Percentiles rank a stretch among this genome's conserved stretches.
Evolutionary conservation across 2,113 vertebrate species (phyloP).

Genomic region (Platysteira castanea): DNA sequence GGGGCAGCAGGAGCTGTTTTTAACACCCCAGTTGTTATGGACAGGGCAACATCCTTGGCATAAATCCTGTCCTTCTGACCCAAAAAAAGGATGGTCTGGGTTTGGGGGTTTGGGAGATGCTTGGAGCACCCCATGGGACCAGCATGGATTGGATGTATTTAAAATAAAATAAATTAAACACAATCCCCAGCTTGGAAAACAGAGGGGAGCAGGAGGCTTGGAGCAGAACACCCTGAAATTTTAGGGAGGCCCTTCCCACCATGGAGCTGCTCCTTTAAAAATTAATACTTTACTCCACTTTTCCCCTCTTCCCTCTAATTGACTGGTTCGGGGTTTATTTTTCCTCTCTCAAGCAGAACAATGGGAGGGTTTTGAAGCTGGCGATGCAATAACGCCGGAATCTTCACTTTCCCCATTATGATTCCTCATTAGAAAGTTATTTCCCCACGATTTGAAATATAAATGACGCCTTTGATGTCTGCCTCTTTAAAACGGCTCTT

Average conservation of each 20-base stretch:
- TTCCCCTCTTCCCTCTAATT: constrained; percentile 23
- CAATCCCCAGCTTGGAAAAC: fast-evolving
- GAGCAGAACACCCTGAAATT: background rate
- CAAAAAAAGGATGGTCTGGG: background rate
- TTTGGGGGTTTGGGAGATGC: background rate
- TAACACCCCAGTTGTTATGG: background rate
- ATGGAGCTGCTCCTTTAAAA: constrained; percentile 23
- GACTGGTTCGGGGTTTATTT: background rate
- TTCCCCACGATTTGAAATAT: constrained; percentile 68
- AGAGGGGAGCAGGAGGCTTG: background rate
- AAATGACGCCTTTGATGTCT: constrained; percentile 68
- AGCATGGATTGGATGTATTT: no score
- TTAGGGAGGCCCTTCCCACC: background rate
- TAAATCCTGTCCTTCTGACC: background rate
- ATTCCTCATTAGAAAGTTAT: constrained; percentile 75
- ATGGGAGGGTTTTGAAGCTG: constrained; percentile 64
- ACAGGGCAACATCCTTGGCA: background rate
- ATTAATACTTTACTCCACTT: constrained; percentile 38
- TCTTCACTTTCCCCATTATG: constrained; percentile 36
- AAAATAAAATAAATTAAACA: background rate
- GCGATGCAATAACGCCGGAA: constrained; percentile 16
- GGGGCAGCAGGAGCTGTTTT: background rate
- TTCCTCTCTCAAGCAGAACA: constrained; percentile 60
- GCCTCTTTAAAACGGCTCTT: background rate
- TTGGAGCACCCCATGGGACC: background rate